These are phyloP conservation scores for Tragelaphus strepsiceros DNA, from an alignment of 2,113 vertebrate genomes.

Conservation along the genomic window DNA sequence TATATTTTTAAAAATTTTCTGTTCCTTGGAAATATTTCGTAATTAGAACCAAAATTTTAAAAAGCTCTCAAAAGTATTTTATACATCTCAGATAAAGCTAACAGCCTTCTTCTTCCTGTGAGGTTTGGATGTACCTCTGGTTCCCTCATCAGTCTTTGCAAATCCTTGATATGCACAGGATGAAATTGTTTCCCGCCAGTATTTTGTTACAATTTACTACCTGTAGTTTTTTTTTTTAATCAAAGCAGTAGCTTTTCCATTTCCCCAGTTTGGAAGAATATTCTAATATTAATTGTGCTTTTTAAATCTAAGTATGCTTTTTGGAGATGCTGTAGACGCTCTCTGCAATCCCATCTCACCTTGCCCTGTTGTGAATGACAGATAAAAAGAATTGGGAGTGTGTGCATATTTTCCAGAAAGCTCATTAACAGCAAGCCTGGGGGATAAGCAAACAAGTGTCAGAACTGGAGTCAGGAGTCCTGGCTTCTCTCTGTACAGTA, in stretches of 20 bases:
- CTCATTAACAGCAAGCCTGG: neutral
- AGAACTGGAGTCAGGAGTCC: neutral
- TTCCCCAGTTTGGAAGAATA: neutral
- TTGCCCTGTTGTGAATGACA: neutral
- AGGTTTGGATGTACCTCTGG: neutral
- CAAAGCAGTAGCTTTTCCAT: neutral
- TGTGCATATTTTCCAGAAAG: neutral
- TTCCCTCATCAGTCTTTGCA: neutral
- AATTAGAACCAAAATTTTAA: neutral
- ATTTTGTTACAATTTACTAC: neutral
- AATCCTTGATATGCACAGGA: neutral
- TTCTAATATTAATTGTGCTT: slow-evolving; percentile 10
- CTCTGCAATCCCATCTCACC: neutral
- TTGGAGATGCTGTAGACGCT: neutral
- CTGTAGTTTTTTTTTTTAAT: neutral
- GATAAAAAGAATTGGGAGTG: neutral
- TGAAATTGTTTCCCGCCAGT: neutral
- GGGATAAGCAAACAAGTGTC: neutral
- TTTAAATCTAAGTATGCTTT: neutral
- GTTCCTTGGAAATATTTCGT: neutral
- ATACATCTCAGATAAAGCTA: neutral
- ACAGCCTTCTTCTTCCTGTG: neutral
- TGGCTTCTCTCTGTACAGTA: neutral
- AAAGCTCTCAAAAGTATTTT: neutral
- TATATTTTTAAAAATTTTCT: neutral